Evolutionary conservation across 2,113 vertebrate species (phyloP).

Genomic region (Cochlearius cochlearius): DNA sequence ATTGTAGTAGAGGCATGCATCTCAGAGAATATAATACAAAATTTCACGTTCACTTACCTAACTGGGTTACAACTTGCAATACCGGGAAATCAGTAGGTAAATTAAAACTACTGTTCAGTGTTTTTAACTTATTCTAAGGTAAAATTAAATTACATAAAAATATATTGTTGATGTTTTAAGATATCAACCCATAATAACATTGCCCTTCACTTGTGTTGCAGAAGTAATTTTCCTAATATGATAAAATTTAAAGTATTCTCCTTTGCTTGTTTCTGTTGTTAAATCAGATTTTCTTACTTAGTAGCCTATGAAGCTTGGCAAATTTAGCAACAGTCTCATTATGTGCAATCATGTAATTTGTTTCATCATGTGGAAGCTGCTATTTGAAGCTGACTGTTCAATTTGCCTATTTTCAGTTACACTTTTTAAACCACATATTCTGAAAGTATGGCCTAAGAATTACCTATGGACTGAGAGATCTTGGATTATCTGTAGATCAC

Average conservation of each 20-base stretch:
- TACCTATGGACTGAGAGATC: neutral
- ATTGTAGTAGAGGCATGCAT: neutral
- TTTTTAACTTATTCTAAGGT: neutral
- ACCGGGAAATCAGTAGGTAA: neutral
- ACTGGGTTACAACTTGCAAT: neutral
- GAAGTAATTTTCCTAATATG: neutral
- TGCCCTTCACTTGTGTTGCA: neutral
- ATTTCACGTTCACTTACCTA: neutral
- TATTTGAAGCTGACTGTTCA: neutral
- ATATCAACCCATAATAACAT: neutral
- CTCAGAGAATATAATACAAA: neutral
- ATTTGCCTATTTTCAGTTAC: neutral
- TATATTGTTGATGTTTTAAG: neutral
- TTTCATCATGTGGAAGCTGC: constrained; percentile 24
- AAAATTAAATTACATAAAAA: constrained; percentile 9
- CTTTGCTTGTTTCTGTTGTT: neutral
- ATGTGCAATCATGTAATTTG: constrained; percentile 20
- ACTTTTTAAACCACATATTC: neutral
- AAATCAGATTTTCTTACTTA: constrained; percentile 26
- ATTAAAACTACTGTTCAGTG: neutral
- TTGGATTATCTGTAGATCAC: neutral
- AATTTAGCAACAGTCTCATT: constrained; percentile 33
- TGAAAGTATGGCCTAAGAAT: neutral
- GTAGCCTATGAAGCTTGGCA: neutral
- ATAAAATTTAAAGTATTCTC: neutral